Conservation (phyloP, 2,113 vertebrate genomes). For the Zosterops borbonicus region DNA sequence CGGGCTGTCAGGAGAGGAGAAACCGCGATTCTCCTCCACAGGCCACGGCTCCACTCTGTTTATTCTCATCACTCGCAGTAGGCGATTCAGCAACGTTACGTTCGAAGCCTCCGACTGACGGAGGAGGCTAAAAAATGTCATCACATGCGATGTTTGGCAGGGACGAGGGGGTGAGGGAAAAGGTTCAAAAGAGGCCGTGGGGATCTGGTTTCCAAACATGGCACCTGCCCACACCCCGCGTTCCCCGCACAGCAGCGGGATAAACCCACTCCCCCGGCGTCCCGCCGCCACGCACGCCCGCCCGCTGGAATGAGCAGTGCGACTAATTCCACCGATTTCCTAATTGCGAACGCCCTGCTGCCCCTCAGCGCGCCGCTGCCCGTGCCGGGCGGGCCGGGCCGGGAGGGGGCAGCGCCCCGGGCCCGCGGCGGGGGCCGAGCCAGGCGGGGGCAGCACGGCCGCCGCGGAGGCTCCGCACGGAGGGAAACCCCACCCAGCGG, state of each 20-base stretch:
- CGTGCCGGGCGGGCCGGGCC: background rate
- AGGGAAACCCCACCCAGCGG: too few relatives aligned
- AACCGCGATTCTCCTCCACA: constrained; percentile 45
- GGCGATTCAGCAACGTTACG: constrained; percentile 22
- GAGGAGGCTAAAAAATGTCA: constrained; percentile 27
- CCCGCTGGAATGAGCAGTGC: background rate
- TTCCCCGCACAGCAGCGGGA: background rate
- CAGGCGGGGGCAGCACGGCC: too few relatives aligned
- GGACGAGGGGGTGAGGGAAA: background rate
- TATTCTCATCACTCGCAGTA: constrained; percentile 17
- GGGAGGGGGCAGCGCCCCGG: background rate
- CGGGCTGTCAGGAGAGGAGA: constrained; percentile 5
- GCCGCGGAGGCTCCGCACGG: too few relatives aligned
- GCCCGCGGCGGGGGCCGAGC: too few relatives aligned
- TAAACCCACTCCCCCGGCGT: background rate
- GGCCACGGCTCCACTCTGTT: constrained; percentile 52
- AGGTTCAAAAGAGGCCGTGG: constrained; percentile 37
- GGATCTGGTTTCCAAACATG: constrained; percentile 67
- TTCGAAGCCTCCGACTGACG: constrained; percentile 11
- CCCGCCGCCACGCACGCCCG: background rate
- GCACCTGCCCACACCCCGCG: constrained; percentile 40
- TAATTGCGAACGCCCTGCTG: background rate
- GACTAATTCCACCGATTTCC: background rate
- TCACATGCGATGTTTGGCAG: constrained; percentile 11
- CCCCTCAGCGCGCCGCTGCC: background rate